Conservation (phyloP, 1,140 invertebrate species). For the Hypothenemus hampei region DNA sequence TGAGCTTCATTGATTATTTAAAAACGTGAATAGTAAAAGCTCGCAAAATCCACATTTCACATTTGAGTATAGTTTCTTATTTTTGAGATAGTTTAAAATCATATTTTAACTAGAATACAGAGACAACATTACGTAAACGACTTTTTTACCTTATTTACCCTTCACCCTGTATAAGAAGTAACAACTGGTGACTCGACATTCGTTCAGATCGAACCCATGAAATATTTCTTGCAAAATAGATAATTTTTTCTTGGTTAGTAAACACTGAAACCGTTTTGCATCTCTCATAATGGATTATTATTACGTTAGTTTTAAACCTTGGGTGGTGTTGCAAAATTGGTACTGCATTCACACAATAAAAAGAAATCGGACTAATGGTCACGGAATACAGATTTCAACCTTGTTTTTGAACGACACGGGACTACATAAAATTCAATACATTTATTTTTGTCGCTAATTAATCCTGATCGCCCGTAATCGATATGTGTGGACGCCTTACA, state of each 20-base stretch:
- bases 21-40: too few species aligned
- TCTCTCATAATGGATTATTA: conserved; percentile 9
- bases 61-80: too few species aligned
- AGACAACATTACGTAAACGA: too few species aligned
- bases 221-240: conserved; percentile 3
- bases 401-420: neutral
- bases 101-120: too few species aligned
- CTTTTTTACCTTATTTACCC: neutral
- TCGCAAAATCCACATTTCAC: too few species aligned
- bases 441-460: neutral
- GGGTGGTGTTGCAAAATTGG: neutral
- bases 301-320: neutral
- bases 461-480: neutral
- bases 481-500: conserved; percentile 3
- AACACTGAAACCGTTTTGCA: neutral
- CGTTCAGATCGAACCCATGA: neutral
- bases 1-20: too few species aligned
- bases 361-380: conserved; percentile 4
- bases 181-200: neutral
- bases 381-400: neutral
- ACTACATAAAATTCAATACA: neutral
- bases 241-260: neutral
- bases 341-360: neutral
- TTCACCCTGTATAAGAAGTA: neutral
- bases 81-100: too few species aligned